Evolutionary conservation across 2,797 vertebrate genomes (phyloP), one percentile per base, ranked within the genome.

Genomic region (Carapus acus): DNA sequence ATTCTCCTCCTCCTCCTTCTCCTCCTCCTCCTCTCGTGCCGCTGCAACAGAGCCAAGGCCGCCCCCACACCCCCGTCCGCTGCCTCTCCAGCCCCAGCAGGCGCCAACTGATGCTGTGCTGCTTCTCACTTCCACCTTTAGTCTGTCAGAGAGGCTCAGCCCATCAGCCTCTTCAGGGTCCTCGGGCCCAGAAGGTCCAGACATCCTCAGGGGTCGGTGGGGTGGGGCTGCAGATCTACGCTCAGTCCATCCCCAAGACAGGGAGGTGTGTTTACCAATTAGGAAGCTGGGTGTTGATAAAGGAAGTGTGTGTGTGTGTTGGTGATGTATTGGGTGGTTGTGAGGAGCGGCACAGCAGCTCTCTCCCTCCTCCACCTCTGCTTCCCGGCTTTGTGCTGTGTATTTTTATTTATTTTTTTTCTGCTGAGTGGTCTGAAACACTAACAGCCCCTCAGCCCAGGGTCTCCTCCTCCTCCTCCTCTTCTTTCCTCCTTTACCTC

Each of bases 161-260:
- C n/a, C 69, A 71, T 76, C 71, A 48, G 65, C 71, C 69, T 41
- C 72, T 71, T 74, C 74, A 59, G 73, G 70, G 75, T 65, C 75
- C 57, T 58, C 68, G 65, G 62, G 43, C 62, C 78, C 85, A 88
- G 82, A 86, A 84, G 85, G 80, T 78, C 62, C 63, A 34, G 67
- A 72, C 74, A 65, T 83, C 77, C 74, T 67, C 48, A 27, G 24
- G 24, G 12, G 78, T n/a, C n/a, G 76, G 67, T 62, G 58, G 55
- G 45, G 56, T 40, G 56, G 73, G 54, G n/a, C n/a, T n/a, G n/a
- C n/a, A 52, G 49, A 47, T 68, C 54, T 69, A 58, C 76, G 65
- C 49, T 84, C 80, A 86, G 76, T 86, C 77, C 71, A 74, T 78
- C 70, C 76, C 71, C 67, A 45, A 74, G 67, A 74, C 38, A 51